Conservation (phyloP, 2,797 vertebrate species). For the Anguilla megastoma region DNA sequence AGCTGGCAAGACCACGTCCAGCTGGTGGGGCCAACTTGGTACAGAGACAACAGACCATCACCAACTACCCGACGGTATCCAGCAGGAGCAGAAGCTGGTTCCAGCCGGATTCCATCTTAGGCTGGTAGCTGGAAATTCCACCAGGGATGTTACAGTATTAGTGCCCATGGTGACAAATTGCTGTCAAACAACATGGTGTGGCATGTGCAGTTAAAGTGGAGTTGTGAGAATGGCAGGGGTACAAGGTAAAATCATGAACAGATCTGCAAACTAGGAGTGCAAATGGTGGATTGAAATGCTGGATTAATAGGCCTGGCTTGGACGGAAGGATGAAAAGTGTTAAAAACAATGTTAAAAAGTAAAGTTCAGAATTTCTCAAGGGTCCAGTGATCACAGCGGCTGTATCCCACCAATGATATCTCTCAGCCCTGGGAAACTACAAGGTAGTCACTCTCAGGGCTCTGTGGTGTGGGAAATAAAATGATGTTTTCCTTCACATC, state of each 20-base stretch:
- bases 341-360: neutral
- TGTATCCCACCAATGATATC: neutral
- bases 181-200: neutral
- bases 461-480: neutral
- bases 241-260: too few relatives aligned
- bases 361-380: neutral
- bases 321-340: neutral
- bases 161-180: neutral
- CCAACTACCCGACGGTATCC: too few relatives aligned
- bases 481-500: neutral
- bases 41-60: too few relatives aligned
- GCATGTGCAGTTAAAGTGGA: neutral
- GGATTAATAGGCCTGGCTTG: neutral
- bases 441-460: neutral
- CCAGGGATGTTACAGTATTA: too few relatives aligned
- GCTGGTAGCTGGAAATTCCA: too few relatives aligned
- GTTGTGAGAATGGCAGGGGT: neutral
- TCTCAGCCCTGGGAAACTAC: neutral
- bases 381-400: neutral
- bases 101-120: too few relatives aligned
- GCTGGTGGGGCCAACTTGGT: too few relatives aligned
- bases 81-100: too few relatives aligned
- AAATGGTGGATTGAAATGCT: slow-evolving; percentile 1
- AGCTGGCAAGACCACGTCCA: too few relatives aligned
- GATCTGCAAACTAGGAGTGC: neutral